Evolutionary conservation across 2,888 invertebrate genomes (phyloP), one percentile per base, ranked within the genome.

Genomic region (Drosophila affinis): DNA sequence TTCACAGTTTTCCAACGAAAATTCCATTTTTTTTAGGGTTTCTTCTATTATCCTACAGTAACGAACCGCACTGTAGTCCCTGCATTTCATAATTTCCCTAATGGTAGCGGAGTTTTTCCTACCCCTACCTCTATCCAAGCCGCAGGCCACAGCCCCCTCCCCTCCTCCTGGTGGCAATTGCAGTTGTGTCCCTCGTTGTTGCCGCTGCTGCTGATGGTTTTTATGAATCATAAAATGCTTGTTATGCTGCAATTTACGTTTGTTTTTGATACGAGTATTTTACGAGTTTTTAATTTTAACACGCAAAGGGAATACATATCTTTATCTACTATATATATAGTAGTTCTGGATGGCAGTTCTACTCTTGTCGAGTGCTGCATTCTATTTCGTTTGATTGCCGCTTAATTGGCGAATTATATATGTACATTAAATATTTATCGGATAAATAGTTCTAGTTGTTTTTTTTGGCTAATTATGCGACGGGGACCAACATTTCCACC

Each of bases 261-360:
- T 87, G 65, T 72, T 70, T 69, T 18, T 53, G 48, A 51, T 56
- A 21, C 32, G 45, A 61, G 67, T 68, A 71, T 86, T 88, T 84
- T 86, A 88, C 79, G 84, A 84, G 88, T 82, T 78, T 82, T 84
- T 80, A 87, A 82, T 83, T 81, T 87, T 64, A 75, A 72, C 87
- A 79, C 80, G 67, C 76, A 57, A 60, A 55, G 63, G 61, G 72
- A 70, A 71, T 69, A 68, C 44, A 46, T 14, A 18, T 21, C 3
- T 7, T 7, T 27, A 27, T 6, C 1, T 6, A 27, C 27, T 7
- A 27, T 27, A 51, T 12, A 61, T 49, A 48, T 60, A 39, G 29
- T 29, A 27, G 27, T 1, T 27, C 27, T 24, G 12, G n/a, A 2
- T 10, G 10, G 29, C 0, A 9, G 9, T 29, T 29, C 3, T 9